Evolutionary conservation across 2,797 vertebrate genomes (phyloP).

Genomic region (Micromesistius poutassou): DNA sequence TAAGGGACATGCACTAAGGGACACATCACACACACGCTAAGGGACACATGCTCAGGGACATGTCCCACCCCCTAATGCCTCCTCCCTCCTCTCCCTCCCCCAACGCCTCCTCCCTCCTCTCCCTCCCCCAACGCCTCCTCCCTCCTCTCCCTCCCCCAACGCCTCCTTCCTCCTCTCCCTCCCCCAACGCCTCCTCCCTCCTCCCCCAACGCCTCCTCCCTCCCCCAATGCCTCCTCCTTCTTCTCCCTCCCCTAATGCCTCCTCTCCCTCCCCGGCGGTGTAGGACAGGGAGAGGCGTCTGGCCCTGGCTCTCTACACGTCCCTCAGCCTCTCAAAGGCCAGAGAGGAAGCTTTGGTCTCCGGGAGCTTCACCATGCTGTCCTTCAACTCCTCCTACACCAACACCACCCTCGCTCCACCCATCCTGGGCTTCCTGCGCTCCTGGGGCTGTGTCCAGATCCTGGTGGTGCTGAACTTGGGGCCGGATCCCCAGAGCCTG

Average conservation of each 20-base stretch:
- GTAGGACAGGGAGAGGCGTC: constrained; percentile 12
- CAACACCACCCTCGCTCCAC: constrained; percentile 30
- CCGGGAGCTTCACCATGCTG: constrained; percentile 69
- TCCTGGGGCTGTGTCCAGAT: constrained; percentile 76
- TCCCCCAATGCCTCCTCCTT: too few species aligned
- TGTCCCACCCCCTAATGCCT: too few species aligned
- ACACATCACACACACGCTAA: too few species aligned
- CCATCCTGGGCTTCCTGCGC: constrained; percentile 68
- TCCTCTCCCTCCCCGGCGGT: constrained; percentile 32
- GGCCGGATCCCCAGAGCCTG: constrained; percentile 43
- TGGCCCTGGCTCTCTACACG: constrained; percentile 52
- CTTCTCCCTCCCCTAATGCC: not conserved
- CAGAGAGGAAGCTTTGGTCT: constrained; percentile 71
- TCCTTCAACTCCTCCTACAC: constrained; percentile 53
- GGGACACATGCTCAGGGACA: too few species aligned
- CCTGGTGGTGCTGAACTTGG: constrained; percentile 68
- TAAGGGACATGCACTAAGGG: too few species aligned
- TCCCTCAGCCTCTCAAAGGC: constrained; percentile 65
- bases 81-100: too few species aligned
- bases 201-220: too few species aligned
- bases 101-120: too few species aligned
- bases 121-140: too few species aligned
- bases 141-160: too few species aligned
- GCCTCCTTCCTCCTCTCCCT: too few species aligned
- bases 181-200: too few species aligned